Evolutionary conservation across 1,140 invertebrate genomes (phyloP), one percentile per base, ranked within the genome.

Genomic region (Neuroterus valhalla): DNA sequence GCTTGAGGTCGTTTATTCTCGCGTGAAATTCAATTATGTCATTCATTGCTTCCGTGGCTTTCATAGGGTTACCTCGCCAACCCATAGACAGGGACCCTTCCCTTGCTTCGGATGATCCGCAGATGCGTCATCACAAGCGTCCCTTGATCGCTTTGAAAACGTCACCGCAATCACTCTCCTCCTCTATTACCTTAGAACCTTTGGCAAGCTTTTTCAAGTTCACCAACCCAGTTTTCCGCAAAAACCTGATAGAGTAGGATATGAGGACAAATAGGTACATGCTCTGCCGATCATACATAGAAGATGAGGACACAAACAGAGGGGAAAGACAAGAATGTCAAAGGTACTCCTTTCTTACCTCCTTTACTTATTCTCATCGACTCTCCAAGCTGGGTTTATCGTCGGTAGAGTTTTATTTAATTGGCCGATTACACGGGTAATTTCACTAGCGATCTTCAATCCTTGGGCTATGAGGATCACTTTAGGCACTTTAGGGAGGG

Each of bases 11-110:
- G 79, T 81, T 82, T 85, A 84, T 71, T 79, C 81, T 82, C 81
- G 81, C 86, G 86, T 89, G 82, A 89, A 88, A 89, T 89, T 88
- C 82, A 89, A 89, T 88, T 88, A 88, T 85, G 83, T 85, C 84
- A 86, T 85, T 88, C 84, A 83, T 82, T 82, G 85, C 78, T 77
- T 76, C 75, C 72, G 76, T 78, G 79, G 81, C 79, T 76, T 78
- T 79, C 78, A 78, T 80, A 44, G 66, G 73, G 80, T 79, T 86
- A 82, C 80, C 31, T 38, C 31, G 31, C 31, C 31, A 38, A 38
- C 31, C 77, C 74, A 76, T 82, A 77, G 77, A 76, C 19, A 71
- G 72, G 52, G 74, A 72, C 70, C 75, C 74, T 80, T 79, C 78
- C 79, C 81, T 75, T 79, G 71, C 68, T 74, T 75, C 71, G 83